Conservation (phyloP, 2,888 invertebrate genomes). For the Lasioglossum lativentre region DNA sequence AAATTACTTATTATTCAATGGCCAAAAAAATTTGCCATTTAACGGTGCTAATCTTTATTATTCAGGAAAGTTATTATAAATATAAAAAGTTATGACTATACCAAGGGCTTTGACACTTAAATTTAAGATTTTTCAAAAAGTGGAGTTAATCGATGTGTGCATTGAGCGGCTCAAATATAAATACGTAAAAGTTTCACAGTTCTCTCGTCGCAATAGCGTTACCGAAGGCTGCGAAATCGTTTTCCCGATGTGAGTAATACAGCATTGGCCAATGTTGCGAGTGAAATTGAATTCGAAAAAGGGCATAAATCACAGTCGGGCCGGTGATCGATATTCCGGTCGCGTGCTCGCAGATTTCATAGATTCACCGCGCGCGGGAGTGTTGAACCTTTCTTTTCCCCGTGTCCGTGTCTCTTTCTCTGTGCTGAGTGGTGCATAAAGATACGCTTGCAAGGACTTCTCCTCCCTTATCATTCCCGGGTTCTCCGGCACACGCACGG, state of each 20-base stretch:
- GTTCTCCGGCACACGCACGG: conserved; percentile 33
- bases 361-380: neutral
- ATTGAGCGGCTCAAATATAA: too few relatives aligned
- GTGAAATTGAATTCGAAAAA: neutral
- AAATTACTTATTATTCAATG: too few relatives aligned
- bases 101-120: too few relatives aligned
- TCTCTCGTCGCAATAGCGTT: neutral
- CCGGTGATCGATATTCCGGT: conserved; percentile 17
- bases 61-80: too few relatives aligned
- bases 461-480: conserved; percentile 42
- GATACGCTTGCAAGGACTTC: conserved; percentile 21
- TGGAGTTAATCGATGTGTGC: too few relatives aligned
- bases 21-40: too few relatives aligned
- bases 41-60: too few relatives aligned
- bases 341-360: conserved; percentile 25
- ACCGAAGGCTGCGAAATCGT: neutral
- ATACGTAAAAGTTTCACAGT: neutral
- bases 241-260: neutral
- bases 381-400: conserved; percentile 1
- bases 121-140: too few relatives aligned
- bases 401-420: conserved; percentile 7
- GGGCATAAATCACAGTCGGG: neutral
- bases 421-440: conserved; percentile 25
- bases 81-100: too few relatives aligned
- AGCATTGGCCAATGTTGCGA: neutral